Evolutionary conservation across 2,797 vertebrate species (phyloP), one percentile per base, ranked within the genome.

Genomic region (Eutrigla gurnardus): DNA sequence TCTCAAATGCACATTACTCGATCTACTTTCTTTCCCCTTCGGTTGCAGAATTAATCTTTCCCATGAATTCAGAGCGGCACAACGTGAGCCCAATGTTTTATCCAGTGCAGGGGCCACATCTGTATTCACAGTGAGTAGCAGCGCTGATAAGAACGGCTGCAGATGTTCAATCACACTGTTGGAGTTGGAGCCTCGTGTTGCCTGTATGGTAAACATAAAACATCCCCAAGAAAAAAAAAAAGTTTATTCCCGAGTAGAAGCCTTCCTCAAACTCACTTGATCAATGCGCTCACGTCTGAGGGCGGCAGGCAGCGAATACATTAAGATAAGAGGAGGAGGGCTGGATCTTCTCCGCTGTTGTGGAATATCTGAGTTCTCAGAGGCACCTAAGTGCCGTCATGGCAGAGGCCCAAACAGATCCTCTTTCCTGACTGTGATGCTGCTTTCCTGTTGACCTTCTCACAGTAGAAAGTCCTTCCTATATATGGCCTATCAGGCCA

Each of bases 371-470:
- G 59, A 33, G 54, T 70, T 50, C 62, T 69, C 61, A 47, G 69
- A 45, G 32, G 59, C 18, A 11, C 57, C 15, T 77, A 75, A 89
- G 80, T 84, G 78, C 57, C 4, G 4, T 36, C 54, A 79, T 82
- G 73, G 86, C 74, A 80, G 35, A 45, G 53, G 18, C 73, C 69
- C 75, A 86, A 86, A 83, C 76, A 46, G 32, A 18, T 70, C 64
- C 11, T 66, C n/a, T 65, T 68, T 74, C 57, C 37, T 42, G 40
- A 46, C 42, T 40, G 35, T 55, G 33, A 58, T 18, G 14, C 13
- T 6, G 14, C 33, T 57, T 76, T 64, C 36, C 68, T 66, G 1
- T 53, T 59, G 42, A 67, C n/a, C 52, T 43, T 59, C 25, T 11
- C 12, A 9, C 6, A 36, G 49, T n/a, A 14, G 65, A 66, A 14